Evolutionary conservation across 2,888 invertebrate genomes (phyloP).

Genomic region (Apamea sordens): DNA sequence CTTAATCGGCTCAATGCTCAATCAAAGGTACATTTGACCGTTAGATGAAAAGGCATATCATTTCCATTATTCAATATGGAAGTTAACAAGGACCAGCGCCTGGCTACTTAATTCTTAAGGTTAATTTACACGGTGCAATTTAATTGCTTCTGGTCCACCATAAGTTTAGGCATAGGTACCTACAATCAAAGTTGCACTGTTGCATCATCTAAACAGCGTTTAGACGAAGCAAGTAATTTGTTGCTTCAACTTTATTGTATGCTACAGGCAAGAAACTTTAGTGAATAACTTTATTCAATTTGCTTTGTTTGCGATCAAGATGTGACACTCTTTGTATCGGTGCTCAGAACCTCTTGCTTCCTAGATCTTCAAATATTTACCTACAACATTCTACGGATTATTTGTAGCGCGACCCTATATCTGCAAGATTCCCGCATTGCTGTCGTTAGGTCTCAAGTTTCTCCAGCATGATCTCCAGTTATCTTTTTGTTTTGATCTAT

Average conservation of each 20-base stretch:
- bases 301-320: neutral
- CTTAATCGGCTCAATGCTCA: neutral
- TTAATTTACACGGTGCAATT: neutral
- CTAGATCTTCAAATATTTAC: neutral
- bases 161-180: neutral
- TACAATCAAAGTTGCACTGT: neutral
- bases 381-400: neutral
- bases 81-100: neutral
- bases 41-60: conserved; percentile 7
- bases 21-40: conserved; percentile 12
- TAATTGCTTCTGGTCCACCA: neutral
- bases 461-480: neutral
- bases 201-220: neutral
- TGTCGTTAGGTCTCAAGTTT: neutral
- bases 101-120: neutral
- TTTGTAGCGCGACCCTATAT: neutral
- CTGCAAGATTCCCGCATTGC: neutral
- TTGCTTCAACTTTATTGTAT: neutral
- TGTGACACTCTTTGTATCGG: neutral
- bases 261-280: neutral
- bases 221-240: neutral
- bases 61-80: conserved; percentile 11
- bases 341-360: neutral
- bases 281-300: neutral
- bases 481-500: neutral